phyloP scores from a whole-genome alignment of 2,113 vertebrate genomes.

The Chamaea fasciata region DNA sequence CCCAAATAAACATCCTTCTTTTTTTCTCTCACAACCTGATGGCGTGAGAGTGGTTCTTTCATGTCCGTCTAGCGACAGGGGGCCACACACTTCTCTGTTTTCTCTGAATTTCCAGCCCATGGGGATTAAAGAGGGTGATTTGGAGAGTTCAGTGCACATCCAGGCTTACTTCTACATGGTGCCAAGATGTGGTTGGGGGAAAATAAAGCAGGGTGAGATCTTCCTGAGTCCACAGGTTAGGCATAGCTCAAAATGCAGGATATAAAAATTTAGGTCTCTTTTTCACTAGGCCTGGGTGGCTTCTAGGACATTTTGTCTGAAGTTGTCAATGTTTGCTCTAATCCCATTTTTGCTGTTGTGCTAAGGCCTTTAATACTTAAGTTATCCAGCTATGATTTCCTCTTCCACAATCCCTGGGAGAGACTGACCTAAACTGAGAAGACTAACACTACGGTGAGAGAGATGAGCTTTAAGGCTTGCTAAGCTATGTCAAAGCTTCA shows the following conservation, averaged over 20 bases:
- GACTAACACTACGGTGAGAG: background rate
- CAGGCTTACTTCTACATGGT: background rate
- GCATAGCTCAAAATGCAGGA: background rate
- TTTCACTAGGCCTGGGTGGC: accelerated
- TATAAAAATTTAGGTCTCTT: background rate
- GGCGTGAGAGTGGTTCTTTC: too few relatives aligned
- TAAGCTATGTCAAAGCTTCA: background rate
- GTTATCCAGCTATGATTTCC: background rate
- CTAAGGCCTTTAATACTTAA: background rate
- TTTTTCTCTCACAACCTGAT: too few relatives aligned
- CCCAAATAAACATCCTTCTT: too few relatives aligned
- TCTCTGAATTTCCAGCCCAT: background rate
- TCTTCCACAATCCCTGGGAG: background rate
- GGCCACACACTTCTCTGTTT: accelerated
- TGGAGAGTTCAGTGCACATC: background rate
- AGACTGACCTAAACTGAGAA: background rate
- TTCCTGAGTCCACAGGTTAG: background rate
- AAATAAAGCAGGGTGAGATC: background rate
- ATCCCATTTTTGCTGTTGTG: background rate
- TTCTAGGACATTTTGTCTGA: background rate
- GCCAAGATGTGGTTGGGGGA: background rate
- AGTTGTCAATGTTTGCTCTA: background rate
- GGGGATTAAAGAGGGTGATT: background rate
- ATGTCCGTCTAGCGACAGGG: too few relatives aligned
- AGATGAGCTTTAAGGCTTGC: background rate